Evolutionary conservation across 2,797 vertebrate species (phyloP).

Genomic region (Cynopterus sphinx): DNA sequence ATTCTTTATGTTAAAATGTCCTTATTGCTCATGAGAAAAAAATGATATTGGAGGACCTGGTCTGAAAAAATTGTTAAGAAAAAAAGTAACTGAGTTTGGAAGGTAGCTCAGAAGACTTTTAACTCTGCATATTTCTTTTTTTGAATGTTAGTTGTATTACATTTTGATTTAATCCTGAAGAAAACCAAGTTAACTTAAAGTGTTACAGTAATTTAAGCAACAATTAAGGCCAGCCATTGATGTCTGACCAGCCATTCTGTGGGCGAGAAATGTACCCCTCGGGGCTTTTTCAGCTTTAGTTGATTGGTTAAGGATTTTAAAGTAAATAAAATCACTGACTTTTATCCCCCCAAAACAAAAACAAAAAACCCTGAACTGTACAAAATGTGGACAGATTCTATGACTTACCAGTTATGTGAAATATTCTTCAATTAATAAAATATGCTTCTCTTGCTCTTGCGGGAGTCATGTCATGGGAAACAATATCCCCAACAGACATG

Average conservation of each 20-base stretch:
- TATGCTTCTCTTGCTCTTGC: neutral
- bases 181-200: neutral
- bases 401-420: neutral
- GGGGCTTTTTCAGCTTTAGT: neutral
- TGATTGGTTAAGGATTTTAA: neutral
- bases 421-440: neutral
- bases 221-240: neutral
- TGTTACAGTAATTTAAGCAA: constrained; percentile 4
- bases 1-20: neutral
- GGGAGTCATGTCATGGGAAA: neutral
- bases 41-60: neutral
- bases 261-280: neutral
- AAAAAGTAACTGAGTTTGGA: neutral
- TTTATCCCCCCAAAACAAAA: neutral
- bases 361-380: neutral
- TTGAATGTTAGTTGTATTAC: neutral
- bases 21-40: neutral
- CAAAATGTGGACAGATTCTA: neutral
- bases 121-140: neutral
- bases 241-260: neutral
- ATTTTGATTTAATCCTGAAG: neutral
- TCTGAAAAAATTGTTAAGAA: neutral
- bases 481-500: neutral
- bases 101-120: constrained; percentile 1
- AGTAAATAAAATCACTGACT: constrained; percentile 8